Conservation (phyloP, 2,888 invertebrate species). For the Megastigmus dorsalis region DNA sequence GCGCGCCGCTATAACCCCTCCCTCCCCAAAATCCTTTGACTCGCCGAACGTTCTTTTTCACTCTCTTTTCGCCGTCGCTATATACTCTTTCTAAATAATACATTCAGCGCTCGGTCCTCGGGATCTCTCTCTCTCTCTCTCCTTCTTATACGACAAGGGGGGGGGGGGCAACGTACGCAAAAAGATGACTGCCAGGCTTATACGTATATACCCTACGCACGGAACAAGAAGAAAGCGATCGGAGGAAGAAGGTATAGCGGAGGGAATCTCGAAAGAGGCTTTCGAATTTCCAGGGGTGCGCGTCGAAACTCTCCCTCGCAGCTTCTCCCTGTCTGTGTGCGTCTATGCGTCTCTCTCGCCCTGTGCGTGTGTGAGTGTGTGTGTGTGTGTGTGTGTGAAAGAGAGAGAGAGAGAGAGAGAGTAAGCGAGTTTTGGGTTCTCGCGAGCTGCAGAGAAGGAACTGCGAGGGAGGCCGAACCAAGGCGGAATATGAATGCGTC, state of each 20-base stretch:
- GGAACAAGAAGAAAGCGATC: background rate
- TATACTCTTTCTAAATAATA: conserved; percentile 25
- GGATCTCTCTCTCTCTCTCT: background rate
- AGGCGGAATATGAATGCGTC: conserved; percentile 39
- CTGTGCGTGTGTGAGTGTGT: no score
- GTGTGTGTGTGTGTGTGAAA: no score
- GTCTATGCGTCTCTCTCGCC: no score
- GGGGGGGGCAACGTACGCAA: background rate
- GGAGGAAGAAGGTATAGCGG: background rate
- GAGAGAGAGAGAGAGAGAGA: no score
- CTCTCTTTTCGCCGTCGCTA: background rate
- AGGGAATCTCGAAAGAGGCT: conserved; percentile 52
- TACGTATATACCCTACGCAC: background rate
- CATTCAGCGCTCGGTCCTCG: background rate
- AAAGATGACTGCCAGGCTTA: background rate
- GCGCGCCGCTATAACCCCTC: background rate
- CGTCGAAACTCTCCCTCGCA: background rate
- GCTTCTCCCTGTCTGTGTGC: no score
- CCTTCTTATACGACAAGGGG: background rate
- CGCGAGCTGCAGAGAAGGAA: no score
- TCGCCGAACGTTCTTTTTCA: background rate
- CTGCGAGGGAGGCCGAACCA: no score
- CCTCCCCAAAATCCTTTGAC: conserved; percentile 31
- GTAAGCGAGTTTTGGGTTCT: conserved; percentile 16
- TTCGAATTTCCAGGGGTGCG: conserved; percentile 49